Conservation (phyloP, 2,113 vertebrate genomes). For the Spilogale gracilis region DNA sequence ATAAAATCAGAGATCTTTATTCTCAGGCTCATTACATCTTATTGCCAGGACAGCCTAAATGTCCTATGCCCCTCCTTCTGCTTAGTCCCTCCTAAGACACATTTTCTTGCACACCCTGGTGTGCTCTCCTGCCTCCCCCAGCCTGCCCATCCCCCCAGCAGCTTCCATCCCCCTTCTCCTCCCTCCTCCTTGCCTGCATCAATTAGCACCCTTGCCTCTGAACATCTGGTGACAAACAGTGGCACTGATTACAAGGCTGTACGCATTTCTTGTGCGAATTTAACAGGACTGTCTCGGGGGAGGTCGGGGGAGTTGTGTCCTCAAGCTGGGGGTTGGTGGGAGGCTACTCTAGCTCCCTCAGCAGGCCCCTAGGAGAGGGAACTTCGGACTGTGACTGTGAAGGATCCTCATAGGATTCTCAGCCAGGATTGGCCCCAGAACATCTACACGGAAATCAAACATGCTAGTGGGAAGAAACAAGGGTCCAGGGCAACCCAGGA, state of each 20-base stretch:
- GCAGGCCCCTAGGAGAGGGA: not conserved
- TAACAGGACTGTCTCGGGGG: not conserved
- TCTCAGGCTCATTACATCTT: not conserved
- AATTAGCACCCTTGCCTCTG: conserved; percentile 83
- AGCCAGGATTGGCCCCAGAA: not conserved
- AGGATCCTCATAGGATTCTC: not conserved
- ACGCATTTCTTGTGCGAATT: not conserved
- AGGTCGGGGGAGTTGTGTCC: fast-evolving
- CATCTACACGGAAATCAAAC: not conserved
- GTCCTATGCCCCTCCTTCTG: fast-evolving
- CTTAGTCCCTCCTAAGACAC: not conserved
- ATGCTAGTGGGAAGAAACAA: not conserved
- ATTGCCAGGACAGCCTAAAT: not conserved
- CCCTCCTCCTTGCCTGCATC: conserved; percentile 83
- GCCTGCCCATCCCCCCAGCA: not conserved
- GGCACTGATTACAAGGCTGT: not conserved
- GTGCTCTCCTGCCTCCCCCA: not conserved
- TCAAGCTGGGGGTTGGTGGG: no score
- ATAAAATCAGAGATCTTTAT: not conserved
- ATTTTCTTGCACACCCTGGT: not conserved
- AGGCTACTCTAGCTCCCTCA: not conserved
- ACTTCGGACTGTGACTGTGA: not conserved
- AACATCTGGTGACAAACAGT: conserved; percentile 78
- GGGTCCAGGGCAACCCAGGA: not conserved
- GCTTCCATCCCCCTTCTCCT: not conserved